A percentile compares a stretch with the other conserved stretches of the same genome.
phyloP scores from a whole-genome alignment of 2,888 invertebrate genomes.

The Standfussiana lucernea region DNA sequence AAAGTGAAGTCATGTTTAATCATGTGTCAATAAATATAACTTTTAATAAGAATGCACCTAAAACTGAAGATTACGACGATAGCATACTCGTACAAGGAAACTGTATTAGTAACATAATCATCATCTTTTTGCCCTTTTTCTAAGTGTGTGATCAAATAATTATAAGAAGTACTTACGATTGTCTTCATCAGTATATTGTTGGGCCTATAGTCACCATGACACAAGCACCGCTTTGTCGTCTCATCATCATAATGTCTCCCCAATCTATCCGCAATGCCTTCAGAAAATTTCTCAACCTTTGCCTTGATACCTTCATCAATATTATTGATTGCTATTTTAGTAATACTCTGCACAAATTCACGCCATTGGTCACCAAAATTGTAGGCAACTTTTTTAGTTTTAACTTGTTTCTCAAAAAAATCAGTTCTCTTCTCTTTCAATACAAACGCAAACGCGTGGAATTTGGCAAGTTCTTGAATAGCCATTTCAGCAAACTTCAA shows the following conservation, averaged over 20 bases:
- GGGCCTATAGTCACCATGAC: conserved; percentile 82
- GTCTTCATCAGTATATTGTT: conserved; percentile 79
- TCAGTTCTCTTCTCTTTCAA: conserved; percentile 70
- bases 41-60: neutral
- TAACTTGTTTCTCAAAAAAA: conserved; percentile 73
- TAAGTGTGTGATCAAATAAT: neutral
- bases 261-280: conserved; percentile 64
- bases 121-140: neutral
- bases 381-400: conserved; percentile 56
- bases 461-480: conserved; percentile 78
- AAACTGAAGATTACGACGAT: neutral
- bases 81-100: neutral
- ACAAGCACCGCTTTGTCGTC: conserved; percentile 68
- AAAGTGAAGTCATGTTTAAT: neutral
- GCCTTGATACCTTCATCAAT: conserved; percentile 67
- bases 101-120: neutral
- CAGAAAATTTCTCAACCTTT: conserved; percentile 64
- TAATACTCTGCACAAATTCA: conserved; percentile 62
- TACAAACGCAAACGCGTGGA: conserved; percentile 78
- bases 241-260: conserved; percentile 66
- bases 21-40: neutral
- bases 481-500: conserved; percentile 75
- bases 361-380: conserved; percentile 70
- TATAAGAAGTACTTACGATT: conserved; percentile 70
- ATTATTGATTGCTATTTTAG: conserved; percentile 54